phyloP scores from a whole-genome alignment of 2,797 vertebrate genomes.

The Molossus molossus region DNA sequence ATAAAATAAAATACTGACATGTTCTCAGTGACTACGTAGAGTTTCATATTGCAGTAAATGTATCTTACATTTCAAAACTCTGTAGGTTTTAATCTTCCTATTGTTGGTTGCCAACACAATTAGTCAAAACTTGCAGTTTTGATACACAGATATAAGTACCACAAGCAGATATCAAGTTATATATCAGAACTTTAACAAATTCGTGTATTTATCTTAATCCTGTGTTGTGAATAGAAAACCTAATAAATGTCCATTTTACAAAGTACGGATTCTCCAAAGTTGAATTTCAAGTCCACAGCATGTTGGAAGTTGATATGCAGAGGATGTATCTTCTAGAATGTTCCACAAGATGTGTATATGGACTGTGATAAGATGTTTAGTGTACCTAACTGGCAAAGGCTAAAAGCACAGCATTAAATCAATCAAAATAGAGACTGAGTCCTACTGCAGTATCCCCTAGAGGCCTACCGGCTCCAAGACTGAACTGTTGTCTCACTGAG shows the following conservation, averaged over 20 bases:
- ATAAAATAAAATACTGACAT: not conserved
- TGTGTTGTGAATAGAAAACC: conserved; percentile 42
- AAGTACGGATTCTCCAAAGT: conserved; percentile 23
- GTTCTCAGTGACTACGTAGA: not conserved
- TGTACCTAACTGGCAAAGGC: not conserved
- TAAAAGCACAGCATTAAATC: conserved; percentile 39
- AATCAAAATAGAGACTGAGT: not conserved
- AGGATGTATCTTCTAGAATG: not conserved
- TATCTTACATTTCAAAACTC: conserved; percentile 29
- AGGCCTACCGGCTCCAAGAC: not conserved
- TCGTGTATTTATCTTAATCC: not conserved
- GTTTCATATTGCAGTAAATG: not conserved
- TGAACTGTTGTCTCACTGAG: not conserved
- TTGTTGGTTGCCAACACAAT: conserved; percentile 42
- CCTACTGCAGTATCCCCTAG: not conserved
- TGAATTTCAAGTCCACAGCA: conserved; percentile 7
- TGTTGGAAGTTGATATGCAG: conserved; percentile 17
- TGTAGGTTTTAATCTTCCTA: conserved; percentile 15
- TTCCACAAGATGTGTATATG: not conserved
- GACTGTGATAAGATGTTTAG: conserved; percentile 48
- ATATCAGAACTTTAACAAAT: conserved; percentile 27
- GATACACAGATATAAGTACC: not conserved
- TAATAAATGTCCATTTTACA: conserved; percentile 30
- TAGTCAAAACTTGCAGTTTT: conserved; percentile 17
- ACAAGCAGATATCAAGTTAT: conserved; percentile 7